phyloP scores from a whole-genome alignment of 23 tunicate genomes.

The Aplidium turbinatum region DNA sequence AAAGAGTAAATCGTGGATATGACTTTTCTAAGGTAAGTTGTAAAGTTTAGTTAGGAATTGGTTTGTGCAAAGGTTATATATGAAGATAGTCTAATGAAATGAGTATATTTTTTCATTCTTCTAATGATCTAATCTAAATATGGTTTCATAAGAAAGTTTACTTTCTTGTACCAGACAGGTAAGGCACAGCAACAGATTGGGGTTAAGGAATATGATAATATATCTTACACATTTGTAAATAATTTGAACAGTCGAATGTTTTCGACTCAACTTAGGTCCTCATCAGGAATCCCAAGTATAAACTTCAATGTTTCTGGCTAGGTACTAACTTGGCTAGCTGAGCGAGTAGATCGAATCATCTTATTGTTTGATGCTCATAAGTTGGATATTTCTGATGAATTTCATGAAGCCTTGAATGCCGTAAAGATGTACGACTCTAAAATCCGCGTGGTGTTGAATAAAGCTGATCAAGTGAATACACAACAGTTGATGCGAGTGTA shows the following conservation, averaged over 20 bases:
- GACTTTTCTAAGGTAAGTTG: slow-evolving; percentile 93
- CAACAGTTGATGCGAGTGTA: slow-evolving; percentile 99
- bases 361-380: slow-evolving; percentile 98
- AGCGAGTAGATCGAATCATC: slow-evolving; percentile 95
- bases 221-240: no score
- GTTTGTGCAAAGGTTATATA: no score
- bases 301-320: slow-evolving; percentile 27
- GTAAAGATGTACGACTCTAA: slow-evolving; percentile 94
- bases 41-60: no score
- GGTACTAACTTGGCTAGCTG: slow-evolving; percentile 99
- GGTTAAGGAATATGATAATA: no score
- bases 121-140: no score
- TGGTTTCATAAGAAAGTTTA: no score
- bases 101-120: no score
- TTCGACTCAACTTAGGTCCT: no score
- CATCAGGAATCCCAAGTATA: neutral
- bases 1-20: slow-evolving; percentile 97
- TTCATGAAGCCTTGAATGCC: slow-evolving; percentile 98
- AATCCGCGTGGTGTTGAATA: slow-evolving; percentile 96
- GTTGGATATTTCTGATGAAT: slow-evolving; percentile 98
- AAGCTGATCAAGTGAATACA: slow-evolving; percentile 97
- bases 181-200: no score
- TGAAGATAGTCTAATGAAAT: no score
- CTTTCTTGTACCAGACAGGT: no score
- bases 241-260: no score